A percentile compares a stretch with the other conserved stretches of the same genome.
Conservation (phyloP, 1,140 invertebrate genomes). For the Nephotettix cincticeps region DNA sequence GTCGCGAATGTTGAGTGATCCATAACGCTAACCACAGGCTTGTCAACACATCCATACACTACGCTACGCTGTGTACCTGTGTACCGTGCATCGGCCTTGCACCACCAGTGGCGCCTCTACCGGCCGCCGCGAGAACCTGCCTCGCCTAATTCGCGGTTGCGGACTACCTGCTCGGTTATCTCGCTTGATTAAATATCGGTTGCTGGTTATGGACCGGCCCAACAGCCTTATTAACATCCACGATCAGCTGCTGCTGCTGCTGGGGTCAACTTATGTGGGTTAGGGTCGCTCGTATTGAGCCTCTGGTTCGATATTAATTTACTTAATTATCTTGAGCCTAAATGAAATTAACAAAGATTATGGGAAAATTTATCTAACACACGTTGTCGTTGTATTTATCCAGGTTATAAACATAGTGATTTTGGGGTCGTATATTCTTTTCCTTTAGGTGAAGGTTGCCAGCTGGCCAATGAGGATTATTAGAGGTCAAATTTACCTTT, state of each 20-base stretch:
- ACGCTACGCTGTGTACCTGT: background rate
- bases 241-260: background rate
- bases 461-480: too few species aligned
- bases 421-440: too few species aligned
- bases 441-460: too few species aligned
- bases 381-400: too few species aligned
- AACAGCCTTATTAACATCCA: background rate
- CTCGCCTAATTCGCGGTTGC: background rate
- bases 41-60: background rate
- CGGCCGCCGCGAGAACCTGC: background rate
- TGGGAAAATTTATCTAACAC: too few species aligned
- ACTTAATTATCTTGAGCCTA: too few species aligned
- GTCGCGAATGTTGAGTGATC: background rate
- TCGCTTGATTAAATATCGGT: slow-evolving; percentile 4
- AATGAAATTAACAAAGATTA: too few species aligned
- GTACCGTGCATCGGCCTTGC: background rate
- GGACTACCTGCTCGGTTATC: background rate
- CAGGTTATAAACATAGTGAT: too few species aligned
- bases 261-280: background rate
- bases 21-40: background rate
- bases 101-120: background rate
- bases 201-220: background rate
- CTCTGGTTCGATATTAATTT: too few species aligned
- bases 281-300: background rate
- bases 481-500: too few species aligned